Percentiles rank a stretch among this genome's conserved stretches.
Evolutionary conservation across 2,888 invertebrate genomes (phyloP).

Genomic region (Folsomia manolachei): DNA sequence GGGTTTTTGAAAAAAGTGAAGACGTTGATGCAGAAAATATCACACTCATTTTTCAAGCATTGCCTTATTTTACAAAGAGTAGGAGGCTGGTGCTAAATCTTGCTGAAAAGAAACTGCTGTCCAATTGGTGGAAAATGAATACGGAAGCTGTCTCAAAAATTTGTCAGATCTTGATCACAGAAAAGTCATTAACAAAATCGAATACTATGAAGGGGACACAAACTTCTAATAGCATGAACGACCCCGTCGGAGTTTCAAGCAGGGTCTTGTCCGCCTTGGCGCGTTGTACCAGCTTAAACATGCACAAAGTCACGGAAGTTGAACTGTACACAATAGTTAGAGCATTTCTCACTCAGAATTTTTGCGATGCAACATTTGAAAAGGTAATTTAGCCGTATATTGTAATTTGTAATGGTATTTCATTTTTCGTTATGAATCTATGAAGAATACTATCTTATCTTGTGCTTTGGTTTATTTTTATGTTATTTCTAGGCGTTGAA

Average conservation of each 20-base stretch:
- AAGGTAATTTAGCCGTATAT: slow-evolving; percentile 40
- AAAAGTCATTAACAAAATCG: slow-evolving; percentile 19
- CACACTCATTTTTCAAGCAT: slow-evolving; percentile 59
- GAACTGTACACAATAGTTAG: slow-evolving; percentile 56
- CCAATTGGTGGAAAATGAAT: slow-evolving; percentile 59
- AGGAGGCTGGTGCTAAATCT: slow-evolving; percentile 61
- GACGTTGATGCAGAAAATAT: slow-evolving; percentile 63
- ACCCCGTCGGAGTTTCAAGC: slow-evolving; percentile 43
- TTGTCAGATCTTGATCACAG: slow-evolving; percentile 46
- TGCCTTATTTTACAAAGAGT: slow-evolving; percentile 63
- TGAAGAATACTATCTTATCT: no score
- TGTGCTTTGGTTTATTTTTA: slow-evolving; percentile 1
- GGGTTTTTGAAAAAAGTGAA: slow-evolving; percentile 60
- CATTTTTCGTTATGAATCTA: neutral
- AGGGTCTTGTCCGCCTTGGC: slow-evolving; percentile 54
- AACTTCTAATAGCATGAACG: slow-evolving; percentile 15
- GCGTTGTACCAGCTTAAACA: slow-evolving; percentile 63
- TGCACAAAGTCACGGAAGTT: slow-evolving; percentile 62
- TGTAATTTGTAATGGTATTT: neutral
- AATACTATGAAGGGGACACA: slow-evolving; percentile 20
- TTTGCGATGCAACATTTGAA: slow-evolving; percentile 41
- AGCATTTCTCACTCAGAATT: slow-evolving; percentile 35
- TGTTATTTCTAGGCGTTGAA: slow-evolving; percentile 59
- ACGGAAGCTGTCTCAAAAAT: slow-evolving; percentile 52
- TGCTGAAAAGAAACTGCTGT: slow-evolving; percentile 61